A percentile compares a stretch with the other conserved stretches of the same genome.
phyloP scores from a whole-genome alignment of 2,797 vertebrate species.

The Peromyscus aztecus region DNA sequence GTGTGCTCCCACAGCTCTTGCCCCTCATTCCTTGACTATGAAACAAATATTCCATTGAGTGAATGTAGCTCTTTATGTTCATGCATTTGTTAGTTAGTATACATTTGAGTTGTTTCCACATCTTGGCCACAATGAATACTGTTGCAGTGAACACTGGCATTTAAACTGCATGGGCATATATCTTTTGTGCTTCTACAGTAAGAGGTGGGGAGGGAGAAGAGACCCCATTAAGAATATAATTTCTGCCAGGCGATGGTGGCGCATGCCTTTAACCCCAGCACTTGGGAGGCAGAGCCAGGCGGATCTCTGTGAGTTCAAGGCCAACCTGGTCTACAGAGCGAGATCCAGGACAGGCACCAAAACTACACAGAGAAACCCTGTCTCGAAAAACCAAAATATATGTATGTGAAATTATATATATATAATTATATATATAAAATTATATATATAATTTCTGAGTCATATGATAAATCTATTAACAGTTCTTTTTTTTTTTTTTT shows the following conservation, averaged over 20 bases:
- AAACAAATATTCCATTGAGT: neutral
- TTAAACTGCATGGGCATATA: neutral
- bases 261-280: too few species aligned
- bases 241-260: neutral
- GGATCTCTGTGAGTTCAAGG: too few species aligned
- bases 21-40: neutral
- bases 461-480: constrained; percentile 32
- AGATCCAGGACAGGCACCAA: too few species aligned
- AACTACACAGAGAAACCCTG: too few species aligned
- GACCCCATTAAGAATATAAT: neutral
- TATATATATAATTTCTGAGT: neutral
- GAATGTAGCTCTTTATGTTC: neutral
- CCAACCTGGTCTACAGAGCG: too few species aligned
- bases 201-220: neutral
- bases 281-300: too few species aligned
- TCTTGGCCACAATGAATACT: constrained; percentile 32
- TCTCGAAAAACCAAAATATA: too few species aligned
- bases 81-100: neutral
- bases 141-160: neutral
- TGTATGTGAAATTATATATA: too few species aligned
- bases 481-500: neutral
- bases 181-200: neutral
- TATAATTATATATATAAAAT: too few species aligned
- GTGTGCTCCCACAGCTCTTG: too few species aligned
- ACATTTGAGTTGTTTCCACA: neutral